Base-by-base conservation (phyloP, 2,888 invertebrate genomes). In the Prenolepis imparis region DNA sequence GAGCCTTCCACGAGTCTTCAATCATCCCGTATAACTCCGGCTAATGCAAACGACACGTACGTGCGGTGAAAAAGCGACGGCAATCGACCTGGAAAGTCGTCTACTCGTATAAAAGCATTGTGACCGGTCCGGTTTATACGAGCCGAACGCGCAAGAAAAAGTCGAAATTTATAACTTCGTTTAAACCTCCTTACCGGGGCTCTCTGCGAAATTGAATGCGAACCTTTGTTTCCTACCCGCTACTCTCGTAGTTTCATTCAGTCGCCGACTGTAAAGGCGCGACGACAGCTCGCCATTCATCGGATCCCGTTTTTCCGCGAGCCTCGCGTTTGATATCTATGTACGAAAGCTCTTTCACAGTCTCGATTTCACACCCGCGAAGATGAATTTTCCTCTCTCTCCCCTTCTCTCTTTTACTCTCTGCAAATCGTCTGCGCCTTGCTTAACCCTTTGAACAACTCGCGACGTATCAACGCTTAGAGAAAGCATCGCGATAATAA, bases 281-380 rank as follows among this genome's bases (percentile, higher is more conserved):
- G 57, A 32, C 55, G 24, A 55, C 41, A 15, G 15, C 39, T 8
- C 39, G 39, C 67, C 67, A 67, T 83, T 84, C 52, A 82, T 88
- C 70, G 78, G 44, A 39, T 28, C 11, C 39, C 68, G 81, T 88
- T 82, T 82, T 84, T 83, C 66, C 70, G 52, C 78, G 64, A 74
- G 74, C 55, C 48, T 48, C 81, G 52, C 77, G 82, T 84, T 84
- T 88, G 82, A 86, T 82, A 83, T 63, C 82, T 59, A 36, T 77
- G 61, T 82, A 73, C 57, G 84, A 72, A 28, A 61, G 52, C 39
- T n/a, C 41, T 41, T 24, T 57, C 68, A 66, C 39, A 28, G 75
- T 63, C 77, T 39, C 55, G 67, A 57, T 77, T 55, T 77, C 28
- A 44, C 18, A 5, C 6, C 32, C 21, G 0, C 21, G 41, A 32